Evolutionary conservation across 2,888 invertebrate genomes (phyloP), one percentile per base, ranked within the genome.

Genomic region (Tortrix viridana): DNA sequence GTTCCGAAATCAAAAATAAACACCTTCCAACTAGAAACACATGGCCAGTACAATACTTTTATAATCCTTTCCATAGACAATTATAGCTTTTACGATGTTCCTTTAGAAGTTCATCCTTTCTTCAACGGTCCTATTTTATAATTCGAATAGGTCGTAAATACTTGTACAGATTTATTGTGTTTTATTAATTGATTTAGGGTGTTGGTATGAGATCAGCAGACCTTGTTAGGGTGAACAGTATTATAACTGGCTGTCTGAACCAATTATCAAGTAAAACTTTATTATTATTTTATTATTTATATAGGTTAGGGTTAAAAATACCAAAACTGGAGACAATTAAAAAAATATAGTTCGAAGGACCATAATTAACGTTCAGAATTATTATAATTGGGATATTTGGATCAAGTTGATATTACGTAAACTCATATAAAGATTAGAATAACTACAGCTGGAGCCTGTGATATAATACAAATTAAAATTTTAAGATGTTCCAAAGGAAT

Each of bases 51-150:
- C 63, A 18, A 32, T 9, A 58, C 43, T 69, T 75, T 69, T 67
- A 75, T 66, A 63, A 63, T 57, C 64, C 47, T 59, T 32, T 43
- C 48, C 47, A 46, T 55, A 59, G 52, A 68, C 73, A 77, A 72
- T 76, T 71, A 77, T 75, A 80, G 77, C 74, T 74, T 79, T 80
- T 76, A 79, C 75, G 57, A 65, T 67, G 55, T 59, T 26, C 44
- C 58, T 47, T 58, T 63, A 53, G 50, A 58, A 53, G 57, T 58
- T 38, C 32, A 58, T 63, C 53, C 53, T 58, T 63, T 52, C 70
- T 79, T 73, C n/a, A 74, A 74, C 69, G 72, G 68, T 64, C 59
- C 56, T 50, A 61, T 61, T 61, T 50, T 62, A 57, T 46, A 49
- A 18, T 44, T 37, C 37, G 54, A 60, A 59, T 60, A 49, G 52